These are phyloP conservation scores for Piprites chloris DNA, from an alignment of 2,113 vertebrate genomes.

Conservation along the genomic window DNA sequence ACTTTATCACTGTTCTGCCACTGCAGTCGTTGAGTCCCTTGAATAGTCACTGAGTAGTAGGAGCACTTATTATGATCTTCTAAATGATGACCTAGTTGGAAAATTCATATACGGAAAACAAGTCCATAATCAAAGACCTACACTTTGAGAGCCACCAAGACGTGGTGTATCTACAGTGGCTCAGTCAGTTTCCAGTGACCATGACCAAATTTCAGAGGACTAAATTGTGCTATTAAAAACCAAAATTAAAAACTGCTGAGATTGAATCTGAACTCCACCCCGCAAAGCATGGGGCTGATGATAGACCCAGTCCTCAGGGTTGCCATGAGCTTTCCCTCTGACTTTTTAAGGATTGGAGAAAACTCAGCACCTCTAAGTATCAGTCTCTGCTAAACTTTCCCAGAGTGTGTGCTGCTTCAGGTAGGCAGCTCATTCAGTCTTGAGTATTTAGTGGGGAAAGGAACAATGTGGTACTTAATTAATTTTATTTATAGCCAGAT, in stretches of 20 bases:
- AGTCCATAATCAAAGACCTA: neutral
- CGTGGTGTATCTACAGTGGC: neutral
- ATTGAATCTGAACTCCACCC: neutral
- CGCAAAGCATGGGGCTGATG: neutral
- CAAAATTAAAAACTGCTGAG: neutral
- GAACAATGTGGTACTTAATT: neutral
- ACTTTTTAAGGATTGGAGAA: neutral
- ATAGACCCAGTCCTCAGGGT: neutral
- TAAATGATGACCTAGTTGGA: neutral
- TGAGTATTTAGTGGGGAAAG: neutral
- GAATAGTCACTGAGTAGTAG: neutral
- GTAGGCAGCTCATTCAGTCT: neutral
- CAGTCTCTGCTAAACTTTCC: neutral
- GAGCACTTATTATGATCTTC: neutral
- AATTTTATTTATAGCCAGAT: neutral
- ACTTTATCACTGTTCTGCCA: neutral
- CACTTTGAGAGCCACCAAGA: neutral
- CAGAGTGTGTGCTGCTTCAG: neutral
- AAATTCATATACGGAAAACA: neutral
- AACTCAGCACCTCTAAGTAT: neutral
- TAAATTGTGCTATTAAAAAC: neutral
- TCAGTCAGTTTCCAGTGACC: neutral
- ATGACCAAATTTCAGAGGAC: neutral
- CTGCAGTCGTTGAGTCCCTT: neutral
- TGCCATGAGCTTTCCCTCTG: neutral